Percentiles rank a stretch among this genome's conserved stretches.
Conservation (phyloP, 2,888 invertebrate genomes). For the Melanophora roralis region DNA sequence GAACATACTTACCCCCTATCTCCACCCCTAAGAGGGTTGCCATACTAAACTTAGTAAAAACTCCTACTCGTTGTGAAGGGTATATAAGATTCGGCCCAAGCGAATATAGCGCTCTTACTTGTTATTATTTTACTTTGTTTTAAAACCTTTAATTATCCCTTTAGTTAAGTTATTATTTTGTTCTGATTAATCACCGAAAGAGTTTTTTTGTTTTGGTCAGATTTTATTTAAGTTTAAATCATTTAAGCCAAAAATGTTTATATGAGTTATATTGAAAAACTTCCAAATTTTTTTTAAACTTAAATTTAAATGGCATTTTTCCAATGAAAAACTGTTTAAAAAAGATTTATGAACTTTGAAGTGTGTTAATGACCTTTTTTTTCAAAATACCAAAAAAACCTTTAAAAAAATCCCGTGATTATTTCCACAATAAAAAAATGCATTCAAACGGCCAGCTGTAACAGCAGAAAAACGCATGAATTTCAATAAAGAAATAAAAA, state of each 20-base stretch:
- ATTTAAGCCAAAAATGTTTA: conserved; percentile 15
- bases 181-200: no score
- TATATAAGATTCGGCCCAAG: no score
- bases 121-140: not conserved
- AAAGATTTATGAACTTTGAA: conserved; percentile 50
- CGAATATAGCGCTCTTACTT: no score
- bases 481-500: conserved; percentile 8
- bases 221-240: not conserved
- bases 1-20: no score
- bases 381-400: not conserved
- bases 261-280: conserved; percentile 25
- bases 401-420: no score
- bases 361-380: conserved; percentile 57
- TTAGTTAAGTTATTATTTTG: no score
- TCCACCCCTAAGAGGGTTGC: no score
- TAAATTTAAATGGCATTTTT: conserved; percentile 23
- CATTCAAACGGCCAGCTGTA: not conserved
- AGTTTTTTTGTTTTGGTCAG: no score
- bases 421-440: not conserved
- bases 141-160: not conserved
- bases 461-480: conserved; percentile 19
- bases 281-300: not conserved
- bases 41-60: no score
- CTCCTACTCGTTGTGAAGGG: no score
- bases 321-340: conserved; percentile 8